Conservation (phyloP, 2,888 invertebrate genomes). For the Thymelicus acteon region DNA sequence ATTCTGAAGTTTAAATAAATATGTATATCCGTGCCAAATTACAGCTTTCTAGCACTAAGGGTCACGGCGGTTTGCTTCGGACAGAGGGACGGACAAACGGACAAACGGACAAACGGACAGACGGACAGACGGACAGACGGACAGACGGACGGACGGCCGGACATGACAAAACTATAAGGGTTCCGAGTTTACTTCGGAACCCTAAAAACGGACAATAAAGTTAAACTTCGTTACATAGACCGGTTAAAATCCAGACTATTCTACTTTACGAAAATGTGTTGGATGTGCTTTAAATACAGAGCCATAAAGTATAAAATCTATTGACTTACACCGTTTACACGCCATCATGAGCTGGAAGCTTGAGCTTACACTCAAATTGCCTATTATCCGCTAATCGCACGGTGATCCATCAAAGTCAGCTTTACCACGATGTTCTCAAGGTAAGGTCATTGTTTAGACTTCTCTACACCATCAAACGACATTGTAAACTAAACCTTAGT, state of each 20-base stretch:
- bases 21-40: too few relatives aligned
- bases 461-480: background rate
- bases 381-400: slow-evolving; percentile 52
- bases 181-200: background rate
- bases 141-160: too few relatives aligned
- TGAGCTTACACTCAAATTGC: slow-evolving; percentile 47
- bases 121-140: too few relatives aligned
- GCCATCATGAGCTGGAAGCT: slow-evolving; percentile 30
- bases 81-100: too few relatives aligned
- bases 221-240: background rate
- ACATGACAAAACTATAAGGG: too few relatives aligned
- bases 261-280: background rate
- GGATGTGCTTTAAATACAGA: background rate
- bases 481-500: slow-evolving; percentile 31
- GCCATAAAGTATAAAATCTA: background rate
- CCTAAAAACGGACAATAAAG: background rate
- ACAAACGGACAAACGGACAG: too few relatives aligned
- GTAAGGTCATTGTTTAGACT: slow-evolving; percentile 48
- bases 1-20: too few relatives aligned
- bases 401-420: slow-evolving; percentile 62
- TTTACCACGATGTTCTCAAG: slow-evolving; percentile 64
- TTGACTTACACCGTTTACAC: background rate
- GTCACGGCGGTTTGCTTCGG: too few relatives aligned
- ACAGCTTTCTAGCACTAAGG: too few relatives aligned
- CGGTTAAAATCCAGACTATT: background rate